Conservation (phyloP, 2,113 vertebrate species). For the Phalacrocorax carbo region DNA sequence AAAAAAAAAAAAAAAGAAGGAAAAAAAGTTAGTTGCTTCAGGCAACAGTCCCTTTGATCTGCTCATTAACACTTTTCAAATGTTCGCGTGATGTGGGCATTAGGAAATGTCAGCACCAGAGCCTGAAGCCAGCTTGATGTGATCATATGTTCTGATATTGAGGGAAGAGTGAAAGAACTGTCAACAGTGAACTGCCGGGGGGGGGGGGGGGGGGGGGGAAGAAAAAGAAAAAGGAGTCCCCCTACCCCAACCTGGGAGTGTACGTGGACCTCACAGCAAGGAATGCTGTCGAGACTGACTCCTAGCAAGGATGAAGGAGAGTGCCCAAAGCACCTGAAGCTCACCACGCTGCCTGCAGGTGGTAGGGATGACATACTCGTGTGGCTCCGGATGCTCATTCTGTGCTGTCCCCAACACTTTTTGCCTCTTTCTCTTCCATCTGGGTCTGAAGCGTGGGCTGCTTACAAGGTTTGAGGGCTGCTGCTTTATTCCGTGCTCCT, state of each 20-base stretch:
- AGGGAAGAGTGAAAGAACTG: constrained; percentile 75
- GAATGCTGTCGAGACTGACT: not conserved
- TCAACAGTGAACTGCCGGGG: constrained; percentile 65
- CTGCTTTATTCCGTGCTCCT: not conserved
- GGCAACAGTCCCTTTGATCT: constrained; percentile 77
- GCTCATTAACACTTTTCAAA: constrained; percentile 80
- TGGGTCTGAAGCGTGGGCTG: not conserved
- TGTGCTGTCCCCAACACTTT: not conserved
- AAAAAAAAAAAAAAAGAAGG: not conserved
- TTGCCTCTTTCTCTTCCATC: not conserved
- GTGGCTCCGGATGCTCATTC: accelerated
- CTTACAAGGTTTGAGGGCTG: not conserved
- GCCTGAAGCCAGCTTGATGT: constrained; percentile 74
- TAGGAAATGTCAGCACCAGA: constrained; percentile 76
- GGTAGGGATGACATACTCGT: accelerated
- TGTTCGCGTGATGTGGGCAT: constrained; percentile 73
- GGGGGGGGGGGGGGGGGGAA: accelerated
- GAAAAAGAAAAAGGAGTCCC: not conserved
- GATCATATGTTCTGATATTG: constrained; percentile 71
- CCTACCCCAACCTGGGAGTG: not conserved
- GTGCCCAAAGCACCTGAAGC: not conserved
- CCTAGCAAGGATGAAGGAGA: not conserved
- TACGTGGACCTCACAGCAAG: not conserved
- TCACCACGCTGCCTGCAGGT: not conserved
- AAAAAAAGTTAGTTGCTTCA: constrained; percentile 69